phyloP scores from a whole-genome alignment of 2,113 vertebrate genomes.

The Amblyornis subalaris region DNA sequence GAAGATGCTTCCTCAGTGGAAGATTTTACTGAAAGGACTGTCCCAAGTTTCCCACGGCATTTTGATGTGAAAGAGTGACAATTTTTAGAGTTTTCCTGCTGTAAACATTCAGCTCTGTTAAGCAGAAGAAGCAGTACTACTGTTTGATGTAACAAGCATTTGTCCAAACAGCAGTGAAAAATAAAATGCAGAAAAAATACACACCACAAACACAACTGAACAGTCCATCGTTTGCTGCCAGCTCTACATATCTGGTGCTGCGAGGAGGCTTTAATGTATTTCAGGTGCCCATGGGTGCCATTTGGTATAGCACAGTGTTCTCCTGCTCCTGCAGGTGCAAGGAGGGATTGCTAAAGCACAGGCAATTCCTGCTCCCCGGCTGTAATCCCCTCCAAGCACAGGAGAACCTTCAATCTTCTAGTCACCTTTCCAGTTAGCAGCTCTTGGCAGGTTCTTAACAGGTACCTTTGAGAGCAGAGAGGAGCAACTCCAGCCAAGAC shows the following conservation, averaged over 20 bases:
- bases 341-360: neutral
- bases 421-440: neutral
- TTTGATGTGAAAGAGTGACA: neutral
- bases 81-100: neutral
- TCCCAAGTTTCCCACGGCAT: neutral
- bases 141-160: neutral
- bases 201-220: neutral
- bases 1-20: neutral
- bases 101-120: neutral
- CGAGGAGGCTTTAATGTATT: fast-evolving
- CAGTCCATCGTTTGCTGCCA: neutral
- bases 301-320: fast-evolving
- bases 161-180: neutral
- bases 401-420: neutral
- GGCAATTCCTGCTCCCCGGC: neutral
- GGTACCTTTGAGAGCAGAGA: neutral
- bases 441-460: neutral
- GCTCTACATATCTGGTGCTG: neutral
- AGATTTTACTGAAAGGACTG: neutral
- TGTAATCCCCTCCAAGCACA: neutral
- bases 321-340: neutral
- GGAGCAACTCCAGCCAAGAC: neutral
- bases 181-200: neutral
- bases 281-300: neutral
- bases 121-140: neutral